These are phyloP conservation scores for Dasyprocta punctata DNA, from an alignment of 2,113 vertebrate genomes.

Conservation along the genomic window DNA sequence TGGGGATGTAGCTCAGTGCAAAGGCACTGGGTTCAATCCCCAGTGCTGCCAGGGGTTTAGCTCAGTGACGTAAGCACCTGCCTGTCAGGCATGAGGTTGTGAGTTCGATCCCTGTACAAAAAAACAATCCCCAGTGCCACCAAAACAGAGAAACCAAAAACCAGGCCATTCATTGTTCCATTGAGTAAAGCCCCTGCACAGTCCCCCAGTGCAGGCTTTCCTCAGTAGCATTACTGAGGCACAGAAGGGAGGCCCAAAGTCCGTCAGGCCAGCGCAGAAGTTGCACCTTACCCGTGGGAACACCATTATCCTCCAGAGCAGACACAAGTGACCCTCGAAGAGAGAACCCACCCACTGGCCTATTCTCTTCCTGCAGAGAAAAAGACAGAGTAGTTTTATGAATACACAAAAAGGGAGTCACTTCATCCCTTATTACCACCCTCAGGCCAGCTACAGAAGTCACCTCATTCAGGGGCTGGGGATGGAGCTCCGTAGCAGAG, in stretches of 20 bases:
- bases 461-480: neutral
- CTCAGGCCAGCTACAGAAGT: neutral
- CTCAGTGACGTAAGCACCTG: too few relatives aligned
- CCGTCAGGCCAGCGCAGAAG: neutral
- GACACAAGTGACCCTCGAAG: conserved; percentile 95
- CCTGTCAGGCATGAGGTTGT: too few relatives aligned
- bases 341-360: conserved; percentile 93
- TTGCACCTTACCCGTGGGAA: conserved; percentile 91
- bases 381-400: conserved; percentile 32
- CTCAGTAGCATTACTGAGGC: neutral
- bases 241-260: neutral
- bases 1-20: neutral
- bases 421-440: neutral
- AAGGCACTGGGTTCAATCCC: neutral
- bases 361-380: conserved; percentile 91
- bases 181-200: neutral
- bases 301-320: conserved; percentile 94
- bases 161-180: neutral
- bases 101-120: too few relatives aligned
- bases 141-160: neutral
- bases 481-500: neutral
- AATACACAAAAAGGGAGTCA: neutral
- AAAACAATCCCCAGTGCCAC: neutral
- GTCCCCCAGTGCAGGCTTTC: neutral
- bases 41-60: neutral